Conservation (phyloP, 2,797 vertebrate species). For the Bradypodion pumilum region DNA sequence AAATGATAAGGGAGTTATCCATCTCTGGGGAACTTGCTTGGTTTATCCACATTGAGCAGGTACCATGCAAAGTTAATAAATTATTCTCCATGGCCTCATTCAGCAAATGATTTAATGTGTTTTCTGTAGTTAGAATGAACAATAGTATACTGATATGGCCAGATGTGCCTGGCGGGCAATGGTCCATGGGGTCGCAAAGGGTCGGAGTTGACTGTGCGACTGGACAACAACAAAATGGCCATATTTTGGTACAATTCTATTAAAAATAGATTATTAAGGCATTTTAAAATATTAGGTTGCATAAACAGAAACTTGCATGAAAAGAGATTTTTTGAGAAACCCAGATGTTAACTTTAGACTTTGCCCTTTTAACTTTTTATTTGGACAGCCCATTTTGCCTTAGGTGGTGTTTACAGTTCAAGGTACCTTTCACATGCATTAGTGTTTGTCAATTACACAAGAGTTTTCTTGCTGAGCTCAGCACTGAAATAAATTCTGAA, state of each 20-base stretch:
- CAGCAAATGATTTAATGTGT: no score
- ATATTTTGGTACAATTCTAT: not conserved
- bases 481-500: not conserved
- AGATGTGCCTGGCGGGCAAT: no score
- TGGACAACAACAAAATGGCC: no score
- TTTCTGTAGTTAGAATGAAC: no score
- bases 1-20: no score
- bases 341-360: not conserved
- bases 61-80: no score
- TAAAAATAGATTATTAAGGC: not conserved
- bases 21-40: no score
- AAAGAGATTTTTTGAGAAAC: not conserved
- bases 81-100: no score
- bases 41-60: no score
- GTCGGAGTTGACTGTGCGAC: no score
- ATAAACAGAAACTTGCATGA: not conserved
- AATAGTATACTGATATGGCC: no score
- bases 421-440: not conserved
- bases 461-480: not conserved
- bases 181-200: no score
- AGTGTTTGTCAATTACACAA: not conserved
- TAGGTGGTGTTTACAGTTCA: slow-evolving; percentile 17
- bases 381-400: not conserved
- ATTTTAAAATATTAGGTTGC: not conserved
- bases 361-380: not conserved